Evolutionary conservation across 2,888 invertebrate genomes (phyloP).

Genomic region (Drosophila lacicola): DNA sequence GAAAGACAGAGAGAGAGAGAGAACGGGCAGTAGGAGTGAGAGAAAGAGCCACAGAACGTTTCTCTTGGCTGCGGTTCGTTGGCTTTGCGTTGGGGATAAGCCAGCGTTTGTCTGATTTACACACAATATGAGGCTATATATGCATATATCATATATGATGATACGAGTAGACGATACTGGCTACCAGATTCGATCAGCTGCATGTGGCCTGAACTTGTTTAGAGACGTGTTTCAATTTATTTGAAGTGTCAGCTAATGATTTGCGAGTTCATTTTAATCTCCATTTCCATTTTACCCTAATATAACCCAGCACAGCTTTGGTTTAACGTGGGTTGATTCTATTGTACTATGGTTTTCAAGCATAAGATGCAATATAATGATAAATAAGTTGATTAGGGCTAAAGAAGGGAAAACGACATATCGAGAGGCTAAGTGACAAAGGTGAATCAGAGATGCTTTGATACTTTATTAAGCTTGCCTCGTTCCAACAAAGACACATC

Average conservation of each 20-base stretch:
- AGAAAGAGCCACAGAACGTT: constrained; percentile 3
- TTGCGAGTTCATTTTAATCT: constrained; percentile 47
- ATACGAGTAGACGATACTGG: constrained; percentile 2
- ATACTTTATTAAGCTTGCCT: too few relatives aligned
- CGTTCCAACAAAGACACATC: too few relatives aligned
- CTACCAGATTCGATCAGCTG: constrained; percentile 16
- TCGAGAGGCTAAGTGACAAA: too few relatives aligned
- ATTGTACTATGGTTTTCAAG: too few relatives aligned
- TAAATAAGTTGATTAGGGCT: too few relatives aligned
- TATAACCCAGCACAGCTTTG: background rate
- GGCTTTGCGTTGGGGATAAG: constrained; percentile 23
- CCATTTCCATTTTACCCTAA: constrained; percentile 19
- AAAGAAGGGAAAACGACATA: too few relatives aligned
- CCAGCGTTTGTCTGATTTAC: constrained; percentile 39
- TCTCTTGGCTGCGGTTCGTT: constrained; percentile 19
- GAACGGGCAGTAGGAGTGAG: background rate
- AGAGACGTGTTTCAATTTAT: constrained; percentile 26
- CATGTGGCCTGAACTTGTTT: constrained; percentile 37
- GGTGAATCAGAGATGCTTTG: too few relatives aligned
- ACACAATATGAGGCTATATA: constrained; percentile 34
- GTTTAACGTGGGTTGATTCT: constrained; percentile 16
- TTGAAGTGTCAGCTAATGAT: constrained; percentile 50
- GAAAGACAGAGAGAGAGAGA: background rate
- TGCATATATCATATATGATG: constrained; percentile 9
- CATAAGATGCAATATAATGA: too few relatives aligned